Evolutionary conservation across 2,797 vertebrate genomes (phyloP).

Genomic region (Myotis daubentonii): DNA sequence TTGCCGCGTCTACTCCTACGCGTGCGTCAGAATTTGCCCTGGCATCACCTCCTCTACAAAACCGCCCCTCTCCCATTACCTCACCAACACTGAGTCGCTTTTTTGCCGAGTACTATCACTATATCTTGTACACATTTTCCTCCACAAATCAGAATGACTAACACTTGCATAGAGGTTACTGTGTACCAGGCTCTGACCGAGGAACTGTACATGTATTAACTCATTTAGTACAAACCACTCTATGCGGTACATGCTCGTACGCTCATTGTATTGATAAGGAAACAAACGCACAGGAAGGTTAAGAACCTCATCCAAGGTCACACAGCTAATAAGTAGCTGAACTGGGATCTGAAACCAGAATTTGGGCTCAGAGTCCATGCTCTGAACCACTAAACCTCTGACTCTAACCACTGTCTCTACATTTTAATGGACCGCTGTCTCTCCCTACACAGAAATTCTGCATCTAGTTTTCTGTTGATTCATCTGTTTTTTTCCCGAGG

Average conservation of each 20-base stretch:
- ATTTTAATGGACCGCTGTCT: not conserved
- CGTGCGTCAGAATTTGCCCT: not conserved
- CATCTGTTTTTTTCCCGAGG: not conserved
- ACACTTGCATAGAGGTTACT: not conserved
- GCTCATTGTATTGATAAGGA: not conserved
- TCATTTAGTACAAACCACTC: not conserved
- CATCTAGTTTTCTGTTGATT: not conserved
- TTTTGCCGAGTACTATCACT: not conserved
- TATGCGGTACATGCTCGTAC: not conserved
- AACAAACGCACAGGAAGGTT: conserved; percentile 32
- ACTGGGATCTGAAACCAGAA: not conserved
- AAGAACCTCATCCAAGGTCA: conserved; percentile 7
- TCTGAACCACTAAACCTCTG: not conserved
- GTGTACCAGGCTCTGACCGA: not conserved
- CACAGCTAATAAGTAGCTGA: not conserved
- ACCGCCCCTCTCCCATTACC: not conserved
- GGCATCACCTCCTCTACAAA: not conserved
- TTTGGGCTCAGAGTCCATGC: not conserved
- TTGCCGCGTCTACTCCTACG: not conserved
- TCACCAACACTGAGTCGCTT: not conserved
- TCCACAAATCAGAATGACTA: not conserved
- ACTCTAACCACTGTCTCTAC: not conserved
- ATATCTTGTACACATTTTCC: not conserved
- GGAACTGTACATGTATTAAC: not conserved
- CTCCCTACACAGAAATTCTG: not conserved